These are phyloP conservation scores for Notarius lentiginosus DNA, from an alignment of 2,113 vertebrate species.

Conservation along the genomic window DNA sequence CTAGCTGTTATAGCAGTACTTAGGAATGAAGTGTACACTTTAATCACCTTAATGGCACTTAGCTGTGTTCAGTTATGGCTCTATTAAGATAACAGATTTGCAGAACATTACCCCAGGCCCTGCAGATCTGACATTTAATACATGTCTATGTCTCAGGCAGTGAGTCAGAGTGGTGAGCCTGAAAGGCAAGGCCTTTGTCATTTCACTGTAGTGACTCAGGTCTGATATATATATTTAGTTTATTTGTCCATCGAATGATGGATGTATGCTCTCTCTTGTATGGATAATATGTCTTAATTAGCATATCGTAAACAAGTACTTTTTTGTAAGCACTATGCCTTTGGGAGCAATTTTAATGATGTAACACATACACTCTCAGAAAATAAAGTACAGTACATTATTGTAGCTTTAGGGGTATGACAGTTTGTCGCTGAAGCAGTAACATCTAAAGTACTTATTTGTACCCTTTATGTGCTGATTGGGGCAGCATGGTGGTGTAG, in stretches of 20 bases:
- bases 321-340: not conserved
- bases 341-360: not conserved
- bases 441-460: too few relatives aligned
- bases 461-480: too few relatives aligned
- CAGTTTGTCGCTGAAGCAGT: too few relatives aligned
- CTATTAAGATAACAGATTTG: constrained; percentile 25
- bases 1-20: not conserved
- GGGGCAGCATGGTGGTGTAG: too few relatives aligned
- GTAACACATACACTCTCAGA: too few relatives aligned
- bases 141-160: constrained; percentile 1
- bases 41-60: not conserved
- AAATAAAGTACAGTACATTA: too few relatives aligned
- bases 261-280: not conserved
- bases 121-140: not conserved
- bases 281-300: not conserved
- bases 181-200: constrained; percentile 18
- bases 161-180: not conserved
- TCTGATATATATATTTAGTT: not conserved
- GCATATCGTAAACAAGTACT: not conserved
- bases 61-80: constrained; percentile 2
- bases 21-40: not conserved
- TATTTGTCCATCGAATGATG: not conserved
- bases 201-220: constrained; percentile 14
- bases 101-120: not conserved
- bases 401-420: too few relatives aligned